Base-by-base conservation (phyloP, 2,888 invertebrate species). In the Ectemnius cavifrons region DNA sequence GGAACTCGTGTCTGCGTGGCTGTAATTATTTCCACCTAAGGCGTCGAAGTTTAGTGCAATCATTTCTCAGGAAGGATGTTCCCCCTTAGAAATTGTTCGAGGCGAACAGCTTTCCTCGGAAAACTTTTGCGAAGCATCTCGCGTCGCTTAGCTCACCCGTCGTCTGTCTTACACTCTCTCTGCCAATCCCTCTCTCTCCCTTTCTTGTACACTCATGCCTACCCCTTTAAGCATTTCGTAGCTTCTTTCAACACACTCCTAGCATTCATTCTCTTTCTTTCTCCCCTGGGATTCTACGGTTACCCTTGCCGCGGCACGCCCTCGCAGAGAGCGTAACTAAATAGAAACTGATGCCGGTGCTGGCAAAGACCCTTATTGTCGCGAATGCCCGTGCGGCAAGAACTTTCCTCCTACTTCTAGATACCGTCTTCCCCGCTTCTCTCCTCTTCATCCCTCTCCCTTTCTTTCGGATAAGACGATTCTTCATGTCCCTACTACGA, bases 291-390 rank as follows among this genome's bases (percentile, higher is more conserved):
- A 61, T 59, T 59, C 60, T 65, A 66, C 71, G 75, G 79, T 78
- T 79, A 74, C 78, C 81, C 79, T 78, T 80, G 80, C 75, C 75
- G 63, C 79, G 83, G 77, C 78, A 79, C 80, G 75, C 78, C 76
- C 77, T 84, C 80, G 78, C 77, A 82, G 80, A 79, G 80, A 83
- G 83, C 82, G 85, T 86, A 86, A 85, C 87, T 87, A 86, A 87
- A 87, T 86, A 86, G 87, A 87, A 86, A 87, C 86, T 85, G 87
- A 87, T 87, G 86, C 85, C 78, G 73, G 84, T 79, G 81, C 77
- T 78, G 75, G 79, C 82, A 79, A 79, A 79, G 79, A 85, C 84
- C 85, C 85, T 85, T 86, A 85, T 86, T 83, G 87, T 86, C 85
- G 85, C 82, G 80, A 82, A 85, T 85, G 87, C 81, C 80, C 77